Percentiles rank a stretch among this genome's conserved stretches.
These are phyloP conservation scores for Caenorhabditis plicata DNA, from an alignment of 2,888 invertebrate species.

Conservation along the genomic window DNA sequence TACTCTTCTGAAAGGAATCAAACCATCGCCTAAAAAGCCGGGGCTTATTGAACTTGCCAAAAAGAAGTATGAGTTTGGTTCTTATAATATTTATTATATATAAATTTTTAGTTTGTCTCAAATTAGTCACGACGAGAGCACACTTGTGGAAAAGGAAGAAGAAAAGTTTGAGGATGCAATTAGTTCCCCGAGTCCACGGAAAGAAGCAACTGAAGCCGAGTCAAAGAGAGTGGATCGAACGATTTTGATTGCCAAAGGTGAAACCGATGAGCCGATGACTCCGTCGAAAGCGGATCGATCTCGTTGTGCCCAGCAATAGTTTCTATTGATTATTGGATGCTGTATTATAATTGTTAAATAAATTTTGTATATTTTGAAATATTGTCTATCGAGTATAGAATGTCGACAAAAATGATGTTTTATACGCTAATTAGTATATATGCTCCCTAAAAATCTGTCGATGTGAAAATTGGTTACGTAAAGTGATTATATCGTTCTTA, in stretches of 20 bases:
- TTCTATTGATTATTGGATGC: no score
- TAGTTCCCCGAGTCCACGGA: not conserved
- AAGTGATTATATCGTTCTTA: no score
- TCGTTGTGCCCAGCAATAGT: not conserved
- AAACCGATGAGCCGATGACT: not conserved
- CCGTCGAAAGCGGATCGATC: constrained; percentile 2
- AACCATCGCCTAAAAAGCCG: constrained; percentile 1
- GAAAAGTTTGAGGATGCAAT: constrained; percentile 1
- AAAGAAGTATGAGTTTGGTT: no score
- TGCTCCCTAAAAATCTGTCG: no score
- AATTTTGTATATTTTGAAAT: no score
- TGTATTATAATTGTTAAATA: no score
- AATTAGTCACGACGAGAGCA: constrained; percentile 2
- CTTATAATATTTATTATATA: not conserved
- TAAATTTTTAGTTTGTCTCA: not conserved
- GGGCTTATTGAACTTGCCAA: not conserved
- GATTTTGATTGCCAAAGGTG: not conserved
- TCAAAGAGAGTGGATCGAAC: not conserved
- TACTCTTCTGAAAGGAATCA: not conserved
- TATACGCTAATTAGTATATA: no score
- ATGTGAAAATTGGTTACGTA: no score
- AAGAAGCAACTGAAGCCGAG: no score
- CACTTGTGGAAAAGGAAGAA: not conserved
- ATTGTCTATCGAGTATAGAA: no score
- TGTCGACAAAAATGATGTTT: no score